Percentiles rank a stretch among this genome's conserved stretches.
These are phyloP conservation scores for Puffinus mauretanicus DNA, from an alignment of 2,113 vertebrate genomes.

Conservation along the genomic window DNA sequence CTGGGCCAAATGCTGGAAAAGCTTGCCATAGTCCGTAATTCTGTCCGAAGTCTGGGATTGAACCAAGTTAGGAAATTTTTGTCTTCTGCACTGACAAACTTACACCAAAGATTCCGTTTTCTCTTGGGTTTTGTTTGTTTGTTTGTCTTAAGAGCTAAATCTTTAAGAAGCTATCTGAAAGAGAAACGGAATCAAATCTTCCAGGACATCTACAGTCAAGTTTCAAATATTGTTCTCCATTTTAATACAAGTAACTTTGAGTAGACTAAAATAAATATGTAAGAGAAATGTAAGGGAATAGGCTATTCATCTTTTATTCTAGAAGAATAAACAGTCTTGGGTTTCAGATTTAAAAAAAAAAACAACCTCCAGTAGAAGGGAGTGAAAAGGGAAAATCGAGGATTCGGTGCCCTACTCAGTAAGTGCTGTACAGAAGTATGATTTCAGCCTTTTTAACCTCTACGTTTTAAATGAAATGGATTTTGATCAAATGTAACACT, in stretches of 20 bases:
- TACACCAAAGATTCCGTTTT: background rate
- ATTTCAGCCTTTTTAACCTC: background rate
- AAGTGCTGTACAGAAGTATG: background rate
- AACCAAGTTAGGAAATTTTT: background rate
- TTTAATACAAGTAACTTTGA: background rate
- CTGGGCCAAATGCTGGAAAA: background rate
- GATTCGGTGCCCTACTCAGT: background rate
- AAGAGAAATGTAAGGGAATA: background rate
- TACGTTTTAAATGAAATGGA: background rate
- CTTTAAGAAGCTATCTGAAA: background rate
- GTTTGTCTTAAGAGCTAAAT: background rate
- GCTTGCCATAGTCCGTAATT: background rate
- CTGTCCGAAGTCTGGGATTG: background rate
- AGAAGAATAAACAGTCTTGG: background rate
- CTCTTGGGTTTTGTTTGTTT: background rate
- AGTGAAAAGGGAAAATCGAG: background rate
- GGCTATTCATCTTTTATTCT: background rate
- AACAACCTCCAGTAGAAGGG: background rate
- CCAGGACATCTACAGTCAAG: background rate
- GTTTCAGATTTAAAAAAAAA: background rate
- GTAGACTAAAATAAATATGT: background rate
- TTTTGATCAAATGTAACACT: conserved; percentile 29
- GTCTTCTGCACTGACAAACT: background rate
- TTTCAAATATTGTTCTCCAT: background rate
- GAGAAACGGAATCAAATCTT: background rate